These are phyloP conservation scores for Drymonia ruficornis DNA, from an alignment of 2,888 invertebrate species.

Conservation along the genomic window DNA sequence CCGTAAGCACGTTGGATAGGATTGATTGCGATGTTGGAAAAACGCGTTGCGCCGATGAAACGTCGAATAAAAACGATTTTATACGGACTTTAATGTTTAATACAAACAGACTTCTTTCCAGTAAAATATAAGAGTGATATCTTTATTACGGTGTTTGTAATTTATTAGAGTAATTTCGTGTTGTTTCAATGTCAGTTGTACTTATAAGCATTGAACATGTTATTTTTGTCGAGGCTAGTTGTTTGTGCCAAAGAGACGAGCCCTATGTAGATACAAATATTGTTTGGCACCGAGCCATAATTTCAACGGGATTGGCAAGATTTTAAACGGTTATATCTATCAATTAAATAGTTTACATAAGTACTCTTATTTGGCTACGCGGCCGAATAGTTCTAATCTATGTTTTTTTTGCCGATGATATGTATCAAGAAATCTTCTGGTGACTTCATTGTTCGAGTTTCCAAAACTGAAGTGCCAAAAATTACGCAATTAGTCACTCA, in stretches of 20 bases:
- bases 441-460: too few species aligned
- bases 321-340: background rate
- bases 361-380: too few species aligned
- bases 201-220: background rate
- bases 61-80: background rate
- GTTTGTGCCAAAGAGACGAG: conserved; percentile 3
- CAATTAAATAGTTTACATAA: background rate
- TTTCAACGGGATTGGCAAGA: background rate
- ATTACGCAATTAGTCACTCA: too few species aligned
- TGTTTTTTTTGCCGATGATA: too few species aligned
- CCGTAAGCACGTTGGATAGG: conserved; percentile 2
- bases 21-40: conserved; percentile 11
- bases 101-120: background rate
- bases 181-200: background rate
- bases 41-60: conserved; percentile 6
- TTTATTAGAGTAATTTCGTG: background rate
- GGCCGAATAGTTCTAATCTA: too few species aligned
- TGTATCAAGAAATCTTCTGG: too few species aligned
- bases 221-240: background rate
- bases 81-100: too few species aligned
- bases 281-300: background rate
- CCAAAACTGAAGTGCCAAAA: too few species aligned
- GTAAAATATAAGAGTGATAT: background rate
- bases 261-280: conserved; percentile 4
- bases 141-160: background rate